Base-by-base conservation (phyloP, 2,113 vertebrate genomes). In the Puntigrus tetrazona region DNA sequence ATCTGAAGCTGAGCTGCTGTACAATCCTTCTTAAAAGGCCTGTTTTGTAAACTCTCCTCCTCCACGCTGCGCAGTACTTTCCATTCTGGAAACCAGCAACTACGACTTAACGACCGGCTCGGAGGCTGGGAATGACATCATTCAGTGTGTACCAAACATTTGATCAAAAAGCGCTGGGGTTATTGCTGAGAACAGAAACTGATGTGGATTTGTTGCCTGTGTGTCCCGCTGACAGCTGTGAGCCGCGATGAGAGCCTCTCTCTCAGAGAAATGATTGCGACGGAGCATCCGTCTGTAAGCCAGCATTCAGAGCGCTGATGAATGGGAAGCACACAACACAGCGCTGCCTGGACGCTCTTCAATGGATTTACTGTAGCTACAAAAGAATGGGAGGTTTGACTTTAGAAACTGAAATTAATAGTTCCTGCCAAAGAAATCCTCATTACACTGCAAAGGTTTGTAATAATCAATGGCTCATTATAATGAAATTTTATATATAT, bases 151-250 rank as follows among this genome's bases (percentile, higher is more conserved):
- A 7, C 27, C 11, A 25, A 73, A 27, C 47, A 22, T 70, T 41
- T 61, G 7, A 31, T 31, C 57, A 9, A 80, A 80, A 41, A 45
- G 45, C 47, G 55, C 50, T 90, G 55, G 81, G 74, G 89, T 87
- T 85, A 22, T 52, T 76, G 67, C 22, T 76, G 81, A 1, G 36
- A 75, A 45, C 81, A 78, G 69, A 77, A 41, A 72, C 79, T 78
- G 78, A 77, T 83, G 86, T 86, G 77, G 80, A 87, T 91, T 91
- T 93, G 90, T 93, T 90, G 80, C 81, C 86, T 90, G 86, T 81
- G 86, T 84, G 72, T 83, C 27, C 57, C 55, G 76, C 81, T 3
- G 43, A 47, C 88, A 74, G 81, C 91, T 91, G 91, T 88, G 87
- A 50, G 31, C 67, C 29, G 59, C 67, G 38, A 83, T 83, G 82